Evolutionary conservation across 2,888 invertebrate genomes (phyloP).

Genomic region (Nasonovia ribisnigri): DNA sequence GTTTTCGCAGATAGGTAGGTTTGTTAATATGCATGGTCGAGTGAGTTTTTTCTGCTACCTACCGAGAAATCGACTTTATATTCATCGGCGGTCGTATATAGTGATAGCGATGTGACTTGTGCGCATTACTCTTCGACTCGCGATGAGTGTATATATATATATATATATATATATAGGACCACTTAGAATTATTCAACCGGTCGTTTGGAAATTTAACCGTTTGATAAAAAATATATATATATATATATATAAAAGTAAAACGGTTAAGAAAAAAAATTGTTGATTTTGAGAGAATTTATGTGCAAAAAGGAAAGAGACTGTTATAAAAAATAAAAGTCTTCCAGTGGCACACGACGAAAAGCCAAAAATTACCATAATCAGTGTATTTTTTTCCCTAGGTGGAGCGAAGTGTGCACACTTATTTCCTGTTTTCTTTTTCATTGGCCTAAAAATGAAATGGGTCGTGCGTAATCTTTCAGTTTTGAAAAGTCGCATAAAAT

Average conservation of each 20-base stretch:
- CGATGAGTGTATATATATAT: not conserved
- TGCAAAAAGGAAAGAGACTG: not conserved
- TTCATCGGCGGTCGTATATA: not conserved
- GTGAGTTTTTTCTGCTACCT: not conserved
- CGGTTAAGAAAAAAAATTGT: slow-evolving; percentile 25
- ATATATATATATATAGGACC: not conserved
- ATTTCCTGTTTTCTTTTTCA: slow-evolving; percentile 11
- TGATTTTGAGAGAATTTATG: slow-evolving; percentile 23
- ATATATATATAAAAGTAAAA: not conserved
- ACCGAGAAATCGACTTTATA: not conserved
- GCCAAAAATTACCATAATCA: slow-evolving; percentile 52
- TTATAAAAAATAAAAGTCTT: not conserved
- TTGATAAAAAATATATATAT: not conserved
- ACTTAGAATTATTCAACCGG: not conserved
- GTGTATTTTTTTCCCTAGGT: not conserved
- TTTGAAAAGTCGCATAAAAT: not conserved
- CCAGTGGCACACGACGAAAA: not conserved
- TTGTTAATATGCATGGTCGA: not conserved
- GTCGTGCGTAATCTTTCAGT: not conserved
- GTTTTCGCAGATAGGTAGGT: too few species aligned
- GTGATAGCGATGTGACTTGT: not conserved
- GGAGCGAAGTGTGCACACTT: slow-evolving; percentile 34
- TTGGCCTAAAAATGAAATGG: slow-evolving; percentile 5
- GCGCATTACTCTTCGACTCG: not conserved
- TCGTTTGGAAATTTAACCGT: not conserved